Evolutionary conservation across 30 jellyfish, hydroid and myxozoan species (phyloP).

Genomic region (Hydra vulgaris): DNA sequence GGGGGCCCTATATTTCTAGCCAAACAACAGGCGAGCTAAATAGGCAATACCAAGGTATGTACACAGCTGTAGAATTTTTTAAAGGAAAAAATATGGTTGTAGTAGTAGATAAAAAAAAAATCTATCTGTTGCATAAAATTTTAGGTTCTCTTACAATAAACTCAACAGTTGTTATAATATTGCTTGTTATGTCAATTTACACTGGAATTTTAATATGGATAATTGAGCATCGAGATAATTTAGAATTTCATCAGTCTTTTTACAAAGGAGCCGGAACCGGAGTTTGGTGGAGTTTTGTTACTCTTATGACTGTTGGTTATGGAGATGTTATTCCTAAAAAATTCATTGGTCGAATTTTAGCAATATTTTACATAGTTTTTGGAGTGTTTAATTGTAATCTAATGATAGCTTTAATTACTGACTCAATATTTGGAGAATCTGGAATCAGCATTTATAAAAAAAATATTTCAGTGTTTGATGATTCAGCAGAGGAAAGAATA

Average conservation of each 20-base stretch:
- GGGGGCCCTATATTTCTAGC: not conserved
- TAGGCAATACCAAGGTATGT: not conserved
- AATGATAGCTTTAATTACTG: not conserved
- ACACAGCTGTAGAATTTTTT: not conserved
- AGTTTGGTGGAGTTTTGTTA: constrained; percentile 1
- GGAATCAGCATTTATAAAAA: not conserved
- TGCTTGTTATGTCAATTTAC: not conserved
- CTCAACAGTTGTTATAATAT: not conserved
- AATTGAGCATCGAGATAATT: not conserved
- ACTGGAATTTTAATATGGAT: not conserved
- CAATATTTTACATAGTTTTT: not conserved
- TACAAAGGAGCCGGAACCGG: constrained; percentile 5
- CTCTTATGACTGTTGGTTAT: not conserved
- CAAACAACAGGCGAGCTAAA: not conserved
- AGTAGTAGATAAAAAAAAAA: not conserved
- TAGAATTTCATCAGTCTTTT: not conserved
- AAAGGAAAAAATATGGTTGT: not conserved
- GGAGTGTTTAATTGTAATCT: not conserved
- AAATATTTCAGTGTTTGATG: not conserved
- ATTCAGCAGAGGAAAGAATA: not conserved
- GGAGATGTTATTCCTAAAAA: not conserved
- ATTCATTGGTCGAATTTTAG: not conserved
- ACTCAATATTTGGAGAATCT: not conserved
- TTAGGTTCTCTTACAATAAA: not conserved
- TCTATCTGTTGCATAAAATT: not conserved